phyloP scores from a whole-genome alignment of 2,888 invertebrate genomes.

The Ommatoiulus sabulosus region DNA sequence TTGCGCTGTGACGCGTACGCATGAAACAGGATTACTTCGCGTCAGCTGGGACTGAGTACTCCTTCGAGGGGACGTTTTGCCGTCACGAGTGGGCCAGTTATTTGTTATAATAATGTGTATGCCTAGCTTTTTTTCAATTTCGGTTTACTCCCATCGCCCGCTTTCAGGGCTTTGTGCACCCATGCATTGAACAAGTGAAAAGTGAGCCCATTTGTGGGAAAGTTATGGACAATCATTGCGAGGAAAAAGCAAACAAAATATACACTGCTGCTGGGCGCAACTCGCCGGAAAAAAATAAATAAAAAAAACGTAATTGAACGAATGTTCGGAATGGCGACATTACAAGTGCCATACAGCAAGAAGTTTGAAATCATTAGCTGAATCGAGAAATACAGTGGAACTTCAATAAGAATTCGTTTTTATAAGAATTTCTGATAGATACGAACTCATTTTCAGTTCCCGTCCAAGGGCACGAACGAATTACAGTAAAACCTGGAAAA shows the following conservation, averaged over 20 bases:
- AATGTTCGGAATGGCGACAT: background rate
- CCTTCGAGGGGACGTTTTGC: slow-evolving; percentile 42
- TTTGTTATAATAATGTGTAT: slow-evolving; percentile 48
- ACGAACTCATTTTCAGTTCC: no score
- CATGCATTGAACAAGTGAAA: slow-evolving; percentile 55
- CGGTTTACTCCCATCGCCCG: slow-evolving; percentile 25
- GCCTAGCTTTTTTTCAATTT: slow-evolving; percentile 41
- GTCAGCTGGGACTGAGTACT: slow-evolving; percentile 55
- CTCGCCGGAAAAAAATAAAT: background rate
- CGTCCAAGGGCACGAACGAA: no score
- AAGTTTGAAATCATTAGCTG: background rate
- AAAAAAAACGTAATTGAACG: background rate
- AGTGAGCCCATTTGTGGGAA: slow-evolving; percentile 52
- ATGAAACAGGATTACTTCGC: slow-evolving; percentile 2
- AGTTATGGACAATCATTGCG: slow-evolving; percentile 55
- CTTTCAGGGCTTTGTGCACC: slow-evolving; percentile 51
- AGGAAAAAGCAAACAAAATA: slow-evolving; percentile 53
- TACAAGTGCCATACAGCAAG: background rate
- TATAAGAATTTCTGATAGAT: no score
- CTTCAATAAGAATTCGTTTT: no score
- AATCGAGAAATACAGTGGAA: background rate
- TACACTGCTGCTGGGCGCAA: background rate
- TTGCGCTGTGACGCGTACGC: slow-evolving; percentile 50
- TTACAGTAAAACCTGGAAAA: no score
- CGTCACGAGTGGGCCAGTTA: slow-evolving; percentile 45